Evolutionary conservation across 2,888 invertebrate species (phyloP).

Genomic region (Acanthopleura granulata): DNA sequence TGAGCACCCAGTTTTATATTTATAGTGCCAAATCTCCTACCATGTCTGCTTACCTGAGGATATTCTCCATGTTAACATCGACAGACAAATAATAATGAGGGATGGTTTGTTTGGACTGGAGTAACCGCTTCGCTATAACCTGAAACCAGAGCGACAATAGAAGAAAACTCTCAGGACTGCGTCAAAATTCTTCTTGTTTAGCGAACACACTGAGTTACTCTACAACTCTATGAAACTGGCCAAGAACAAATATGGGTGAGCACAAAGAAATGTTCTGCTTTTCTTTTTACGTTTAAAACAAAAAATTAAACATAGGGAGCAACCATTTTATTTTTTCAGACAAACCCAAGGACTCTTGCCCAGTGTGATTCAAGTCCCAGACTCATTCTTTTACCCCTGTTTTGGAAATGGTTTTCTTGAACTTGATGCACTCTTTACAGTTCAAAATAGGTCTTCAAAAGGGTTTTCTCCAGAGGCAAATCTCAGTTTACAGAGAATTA

Average conservation of each 20-base stretch:
- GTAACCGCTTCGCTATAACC: constrained; percentile 89
- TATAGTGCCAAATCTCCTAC: too few relatives aligned
- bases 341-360: too few relatives aligned
- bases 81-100: constrained; percentile 96
- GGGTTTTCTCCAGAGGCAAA: too few relatives aligned
- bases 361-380: too few relatives aligned
- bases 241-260: neutral
- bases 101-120: constrained; percentile 91
- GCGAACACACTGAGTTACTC: neutral
- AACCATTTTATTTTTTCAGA: too few relatives aligned
- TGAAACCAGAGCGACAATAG: constrained; percentile 37
- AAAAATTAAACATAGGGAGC: too few relatives aligned
- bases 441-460: too few relatives aligned
- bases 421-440: too few relatives aligned
- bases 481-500: too few relatives aligned
- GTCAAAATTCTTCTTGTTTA: neutral
- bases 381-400: too few relatives aligned
- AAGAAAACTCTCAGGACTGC: neutral
- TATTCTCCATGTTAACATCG: constrained; percentile 85
- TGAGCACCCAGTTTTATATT: too few relatives aligned
- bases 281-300: neutral
- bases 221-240: neutral
- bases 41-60: constrained; percentile 74
- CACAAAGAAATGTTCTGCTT: neutral
- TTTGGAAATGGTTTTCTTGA: too few relatives aligned